Conservation (phyloP, 2,888 invertebrate species). For the Napeogenes inachia region DNA sequence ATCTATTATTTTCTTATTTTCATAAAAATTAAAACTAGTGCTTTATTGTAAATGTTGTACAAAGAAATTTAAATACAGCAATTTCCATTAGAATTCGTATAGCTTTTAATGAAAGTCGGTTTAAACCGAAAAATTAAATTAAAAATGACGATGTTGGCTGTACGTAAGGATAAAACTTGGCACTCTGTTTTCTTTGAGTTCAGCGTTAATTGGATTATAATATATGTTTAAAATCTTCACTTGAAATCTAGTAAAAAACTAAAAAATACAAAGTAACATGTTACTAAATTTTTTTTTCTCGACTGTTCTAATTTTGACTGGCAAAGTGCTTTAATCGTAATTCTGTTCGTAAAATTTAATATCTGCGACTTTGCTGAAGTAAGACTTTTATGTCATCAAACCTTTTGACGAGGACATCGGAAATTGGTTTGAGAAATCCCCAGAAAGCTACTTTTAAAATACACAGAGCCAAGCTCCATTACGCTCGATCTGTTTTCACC, state of each 20-base stretch:
- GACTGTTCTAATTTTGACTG: slow-evolving; percentile 1
- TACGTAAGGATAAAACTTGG: slow-evolving; percentile 6
- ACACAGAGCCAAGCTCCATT: slow-evolving; percentile 9
- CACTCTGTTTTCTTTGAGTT: slow-evolving; percentile 17
- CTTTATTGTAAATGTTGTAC: no score
- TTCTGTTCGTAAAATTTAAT: neutral
- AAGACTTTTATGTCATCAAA: slow-evolving; percentile 4
- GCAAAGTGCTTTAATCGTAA: neutral
- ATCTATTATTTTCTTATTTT: no score
- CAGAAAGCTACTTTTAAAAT: slow-evolving; percentile 13
- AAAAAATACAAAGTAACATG: neutral
- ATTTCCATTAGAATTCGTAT: neutral
- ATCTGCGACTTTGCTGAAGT: neutral
- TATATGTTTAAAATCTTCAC: no score
- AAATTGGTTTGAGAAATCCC: slow-evolving; percentile 3
- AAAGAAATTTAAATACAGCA: neutral
- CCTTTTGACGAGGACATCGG: neutral
- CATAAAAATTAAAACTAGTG: no score
- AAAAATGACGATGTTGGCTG: neutral
- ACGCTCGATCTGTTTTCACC: slow-evolving; percentile 9
- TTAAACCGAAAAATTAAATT: neutral
- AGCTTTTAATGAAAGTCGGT: neutral
- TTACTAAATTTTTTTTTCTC: neutral
- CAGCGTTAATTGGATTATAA: no score
- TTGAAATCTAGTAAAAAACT: slow-evolving; percentile 7